These are phyloP conservation scores for Porites australiensis DNA, from an alignment of 64 coral and sea anemone species.

Conservation along the genomic window DNA sequence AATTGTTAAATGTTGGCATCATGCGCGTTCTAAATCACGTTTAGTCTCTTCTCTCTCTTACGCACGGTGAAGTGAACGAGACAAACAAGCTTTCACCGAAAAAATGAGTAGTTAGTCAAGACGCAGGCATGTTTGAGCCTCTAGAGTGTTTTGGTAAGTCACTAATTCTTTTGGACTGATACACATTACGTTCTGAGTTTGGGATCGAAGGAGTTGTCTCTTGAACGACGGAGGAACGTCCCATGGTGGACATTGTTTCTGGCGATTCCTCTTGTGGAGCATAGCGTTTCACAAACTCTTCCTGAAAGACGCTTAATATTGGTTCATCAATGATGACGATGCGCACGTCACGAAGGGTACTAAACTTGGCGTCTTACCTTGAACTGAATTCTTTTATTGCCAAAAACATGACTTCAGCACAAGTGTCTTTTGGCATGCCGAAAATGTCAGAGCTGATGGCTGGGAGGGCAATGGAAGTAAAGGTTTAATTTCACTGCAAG, in stretches of 20 bases:
- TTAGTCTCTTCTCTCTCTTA: too few species aligned
- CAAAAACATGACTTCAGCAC: slow-evolving; percentile 76
- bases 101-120: too few species aligned
- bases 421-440: slow-evolving; percentile 63
- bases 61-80: too few species aligned
- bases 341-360: slow-evolving; percentile 47
- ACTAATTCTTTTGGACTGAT: too few species aligned
- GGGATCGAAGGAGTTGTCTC: too few species aligned
- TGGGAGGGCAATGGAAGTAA: slow-evolving; percentile 62
- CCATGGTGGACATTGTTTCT: too few species aligned
- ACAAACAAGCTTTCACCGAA: too few species aligned
- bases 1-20: too few species aligned
- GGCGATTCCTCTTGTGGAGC: not conserved
- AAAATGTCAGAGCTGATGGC: slow-evolving; percentile 57
- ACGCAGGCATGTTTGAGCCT: too few species aligned
- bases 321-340: slow-evolving; percentile 72
- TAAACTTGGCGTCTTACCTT: slow-evolving; percentile 27
- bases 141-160: too few species aligned
- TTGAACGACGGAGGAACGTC: not conserved
- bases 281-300: slow-evolving; percentile 66
- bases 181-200: too few species aligned
- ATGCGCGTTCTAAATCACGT: too few species aligned
- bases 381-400: slow-evolving; percentile 50
- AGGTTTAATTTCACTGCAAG: not conserved
- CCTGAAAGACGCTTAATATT: slow-evolving; percentile 53